Evolutionary conservation across 2,113 vertebrate genomes (phyloP).

Genomic region (Capra hircus): DNA sequence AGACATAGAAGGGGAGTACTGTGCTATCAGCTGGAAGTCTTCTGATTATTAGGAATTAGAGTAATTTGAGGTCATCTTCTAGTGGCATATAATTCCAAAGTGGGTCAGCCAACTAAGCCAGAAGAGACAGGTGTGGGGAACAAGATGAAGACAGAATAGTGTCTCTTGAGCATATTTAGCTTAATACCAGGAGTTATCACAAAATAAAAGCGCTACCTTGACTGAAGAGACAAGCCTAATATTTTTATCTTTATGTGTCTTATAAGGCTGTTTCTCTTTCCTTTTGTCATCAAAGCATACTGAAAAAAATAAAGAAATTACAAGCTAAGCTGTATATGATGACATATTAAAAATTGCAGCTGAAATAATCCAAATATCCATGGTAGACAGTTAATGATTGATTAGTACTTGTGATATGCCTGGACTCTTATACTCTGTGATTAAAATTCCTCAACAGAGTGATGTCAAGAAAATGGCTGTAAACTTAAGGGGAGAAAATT

Average conservation of each 20-base stretch:
- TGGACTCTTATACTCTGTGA: background rate
- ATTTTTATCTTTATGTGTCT: background rate
- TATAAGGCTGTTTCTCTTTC: background rate
- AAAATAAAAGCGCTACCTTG: background rate
- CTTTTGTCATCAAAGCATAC: background rate
- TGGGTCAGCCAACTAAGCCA: background rate
- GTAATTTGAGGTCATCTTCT: constrained; percentile 14
- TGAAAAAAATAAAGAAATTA: background rate
- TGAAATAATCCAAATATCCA: background rate
- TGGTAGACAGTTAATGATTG: background rate
- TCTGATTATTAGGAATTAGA: background rate
- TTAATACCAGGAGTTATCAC: background rate
- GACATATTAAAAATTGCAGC: background rate
- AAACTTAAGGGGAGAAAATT: background rate
- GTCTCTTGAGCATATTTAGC: background rate
- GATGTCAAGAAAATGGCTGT: background rate
- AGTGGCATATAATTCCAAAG: background rate
- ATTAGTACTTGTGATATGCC: background rate
- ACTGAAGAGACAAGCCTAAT: background rate
- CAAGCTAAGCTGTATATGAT: background rate
- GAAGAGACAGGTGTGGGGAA: background rate
- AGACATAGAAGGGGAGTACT: background rate
- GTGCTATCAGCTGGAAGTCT: background rate
- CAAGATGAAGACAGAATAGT: background rate
- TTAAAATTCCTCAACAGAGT: background rate